These are phyloP conservation scores for Astreopora myriophthalma DNA, from an alignment of 64 coral and sea anemone genomes.

Conservation along the genomic window DNA sequence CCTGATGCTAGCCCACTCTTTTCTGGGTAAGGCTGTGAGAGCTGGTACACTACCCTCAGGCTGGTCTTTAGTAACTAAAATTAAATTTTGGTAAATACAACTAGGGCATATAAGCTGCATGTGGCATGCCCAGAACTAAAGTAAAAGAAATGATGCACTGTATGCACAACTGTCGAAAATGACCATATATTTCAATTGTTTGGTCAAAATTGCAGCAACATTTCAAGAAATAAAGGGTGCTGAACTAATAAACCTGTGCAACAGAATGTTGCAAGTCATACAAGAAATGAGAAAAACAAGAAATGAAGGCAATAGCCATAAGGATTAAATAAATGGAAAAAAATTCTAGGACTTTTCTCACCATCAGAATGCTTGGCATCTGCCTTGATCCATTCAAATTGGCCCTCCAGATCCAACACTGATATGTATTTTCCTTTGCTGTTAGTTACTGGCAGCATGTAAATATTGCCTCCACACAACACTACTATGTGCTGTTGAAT, in stretches of 20 bases:
- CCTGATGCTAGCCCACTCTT: slow-evolving; percentile 87
- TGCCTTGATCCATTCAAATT: slow-evolving; percentile 91
- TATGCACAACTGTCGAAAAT: no score
- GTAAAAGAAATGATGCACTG: no score
- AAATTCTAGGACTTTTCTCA: slow-evolving; percentile 9
- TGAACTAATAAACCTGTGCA: no score
- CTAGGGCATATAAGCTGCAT: neutral
- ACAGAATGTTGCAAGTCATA: no score
- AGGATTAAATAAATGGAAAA: neutral
- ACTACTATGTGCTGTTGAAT: slow-evolving; percentile 68
- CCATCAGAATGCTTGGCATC: slow-evolving; percentile 86
- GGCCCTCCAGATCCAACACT: slow-evolving; percentile 77
- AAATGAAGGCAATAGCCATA: no score
- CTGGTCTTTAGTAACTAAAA: slow-evolving; percentile 50
- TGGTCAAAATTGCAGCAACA: no score
- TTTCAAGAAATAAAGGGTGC: no score
- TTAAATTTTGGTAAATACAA: neutral
- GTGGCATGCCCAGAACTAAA: no score
- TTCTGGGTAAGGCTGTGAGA: slow-evolving; percentile 80
- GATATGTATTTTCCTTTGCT: slow-evolving; percentile 76
- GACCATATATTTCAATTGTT: no score
- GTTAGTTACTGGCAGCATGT: slow-evolving; percentile 70
- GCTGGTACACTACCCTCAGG: slow-evolving; percentile 82
- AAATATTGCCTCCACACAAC: slow-evolving; percentile 72
- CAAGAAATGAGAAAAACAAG: no score